Conservation (phyloP, 2,888 invertebrate genomes). For the Apoderus coryli region DNA sequence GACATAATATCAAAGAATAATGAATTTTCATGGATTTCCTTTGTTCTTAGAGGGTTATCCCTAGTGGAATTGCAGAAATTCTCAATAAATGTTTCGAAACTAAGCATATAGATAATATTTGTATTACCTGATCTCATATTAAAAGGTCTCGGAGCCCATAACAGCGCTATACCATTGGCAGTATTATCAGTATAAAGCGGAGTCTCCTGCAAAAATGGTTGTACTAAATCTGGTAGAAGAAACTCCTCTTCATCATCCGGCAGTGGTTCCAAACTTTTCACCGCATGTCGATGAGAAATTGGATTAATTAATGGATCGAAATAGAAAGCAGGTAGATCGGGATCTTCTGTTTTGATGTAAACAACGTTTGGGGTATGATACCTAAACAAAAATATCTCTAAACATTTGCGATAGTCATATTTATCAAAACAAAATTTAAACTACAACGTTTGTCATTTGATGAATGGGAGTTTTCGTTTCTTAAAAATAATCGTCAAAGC, state of each 20-base stretch:
- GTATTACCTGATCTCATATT: conserved; percentile 83
- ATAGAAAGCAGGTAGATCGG: conserved; percentile 98
- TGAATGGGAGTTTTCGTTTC: too few species aligned
- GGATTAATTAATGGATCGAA: conserved; percentile 99
- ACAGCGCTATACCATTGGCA: conserved; percentile 90
- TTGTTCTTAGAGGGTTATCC: too few species aligned
- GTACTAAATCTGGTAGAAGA: conserved; percentile 75
- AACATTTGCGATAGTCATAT: neutral
- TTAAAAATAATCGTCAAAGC: too few species aligned
- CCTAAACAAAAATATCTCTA: conserved; percentile 39
- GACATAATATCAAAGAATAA: too few species aligned
- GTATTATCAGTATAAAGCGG: conserved; percentile 98
- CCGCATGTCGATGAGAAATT: conserved; percentile 85
- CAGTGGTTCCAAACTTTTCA: conserved; percentile 67
- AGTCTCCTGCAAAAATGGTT: conserved; percentile 86
- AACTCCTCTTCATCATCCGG: conserved; percentile 94
- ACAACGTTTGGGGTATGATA: conserved; percentile 99
- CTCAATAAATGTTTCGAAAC: too few species aligned
- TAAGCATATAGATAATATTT: too few species aligned
- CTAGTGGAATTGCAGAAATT: too few species aligned
- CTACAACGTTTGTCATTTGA: too few species aligned
- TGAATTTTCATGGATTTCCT: too few species aligned
- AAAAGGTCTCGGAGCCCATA: conserved; percentile 98
- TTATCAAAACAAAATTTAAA: neutral
- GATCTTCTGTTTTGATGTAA: conserved; percentile 99